Percentiles rank a stretch among this genome's conserved stretches.
These are phyloP conservation scores for Capitella teleta DNA, from an alignment of 1,140 invertebrate species.

Conservation along the genomic window DNA sequence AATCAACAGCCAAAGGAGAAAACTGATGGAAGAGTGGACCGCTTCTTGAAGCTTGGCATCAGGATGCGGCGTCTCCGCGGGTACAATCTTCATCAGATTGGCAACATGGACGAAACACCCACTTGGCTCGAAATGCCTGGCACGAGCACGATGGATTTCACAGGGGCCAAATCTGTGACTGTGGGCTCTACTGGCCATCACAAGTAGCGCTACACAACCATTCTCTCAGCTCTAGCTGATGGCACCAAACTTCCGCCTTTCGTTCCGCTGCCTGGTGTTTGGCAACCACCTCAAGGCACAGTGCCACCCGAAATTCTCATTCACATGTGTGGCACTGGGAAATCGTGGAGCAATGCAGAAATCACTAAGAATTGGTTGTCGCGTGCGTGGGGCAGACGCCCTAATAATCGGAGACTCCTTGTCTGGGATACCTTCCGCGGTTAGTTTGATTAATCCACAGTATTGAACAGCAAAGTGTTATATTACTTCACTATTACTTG, in stretches of 20 bases:
- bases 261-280: neutral
- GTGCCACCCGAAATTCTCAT: neutral
- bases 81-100: too few species aligned
- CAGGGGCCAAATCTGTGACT: neutral
- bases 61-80: too few species aligned
- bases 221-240: neutral
- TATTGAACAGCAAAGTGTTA: too few species aligned
- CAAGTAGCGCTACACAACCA: neutral
- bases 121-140: constrained; percentile 2
- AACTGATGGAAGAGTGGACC: too few species aligned
- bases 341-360: neutral
- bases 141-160: neutral
- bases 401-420: neutral
- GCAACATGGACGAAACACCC: too few species aligned
- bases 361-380: neutral
- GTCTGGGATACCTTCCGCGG: neutral
- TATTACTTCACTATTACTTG: too few species aligned
- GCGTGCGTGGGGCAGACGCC: neutral
- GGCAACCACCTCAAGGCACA: neutral
- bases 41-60: too few species aligned
- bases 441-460: too few species aligned
- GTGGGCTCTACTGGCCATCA: neutral
- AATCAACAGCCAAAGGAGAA: too few species aligned
- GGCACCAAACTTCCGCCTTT: neutral
- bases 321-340: constrained; percentile 1